Evolutionary conservation across 2,113 vertebrate genomes (phyloP), one percentile per base, ranked within the genome.

Genomic region (Balaenoptera acutorostrata): DNA sequence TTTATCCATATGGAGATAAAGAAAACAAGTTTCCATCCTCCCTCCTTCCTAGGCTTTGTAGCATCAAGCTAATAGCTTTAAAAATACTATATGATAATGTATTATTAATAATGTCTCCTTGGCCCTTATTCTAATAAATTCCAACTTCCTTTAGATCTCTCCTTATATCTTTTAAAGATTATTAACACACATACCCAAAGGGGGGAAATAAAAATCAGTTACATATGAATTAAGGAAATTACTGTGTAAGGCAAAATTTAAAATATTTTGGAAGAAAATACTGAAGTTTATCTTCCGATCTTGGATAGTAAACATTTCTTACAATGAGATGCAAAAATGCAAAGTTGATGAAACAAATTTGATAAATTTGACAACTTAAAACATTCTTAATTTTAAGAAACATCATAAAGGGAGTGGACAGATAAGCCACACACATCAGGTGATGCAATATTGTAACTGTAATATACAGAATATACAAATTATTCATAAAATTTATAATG

Each of bases 141-240:
- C 2, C 41, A 59, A 31, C 14, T 69, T 85, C 20, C 3, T 36
- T 77, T 89, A 90, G 2, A 27, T 69, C 0, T 55, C n/a, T 75
- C 68, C 4, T 68, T 74, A 63, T 3, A 25, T 31, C 0, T n/a
- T 46, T 14, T 90, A 64, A 90, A 6, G 12, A 64, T 80, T 68
- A 52, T 72, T 68, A 95, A 2, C 12, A 75, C 5, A 25, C 23
- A 87, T 23, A 74, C 0, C 6, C 11, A 85, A 85, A 52, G 4
- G 0, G 14, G 1, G 13, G 6, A 13, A 14, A 0, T 23, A 3
- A 13, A 61, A 8, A 39, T 63, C 9, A 87, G 1, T 13, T 80
- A 63, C 10, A 23, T 68, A 55, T 64, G 7, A 8, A 78, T 81
- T 20, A 64, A 61, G 12, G 25, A 92, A 59, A 75, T 55, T 55